These are phyloP conservation scores for Conus betulinus DNA, from an alignment of 1,140 invertebrate genomes.

Conservation along the genomic window DNA sequence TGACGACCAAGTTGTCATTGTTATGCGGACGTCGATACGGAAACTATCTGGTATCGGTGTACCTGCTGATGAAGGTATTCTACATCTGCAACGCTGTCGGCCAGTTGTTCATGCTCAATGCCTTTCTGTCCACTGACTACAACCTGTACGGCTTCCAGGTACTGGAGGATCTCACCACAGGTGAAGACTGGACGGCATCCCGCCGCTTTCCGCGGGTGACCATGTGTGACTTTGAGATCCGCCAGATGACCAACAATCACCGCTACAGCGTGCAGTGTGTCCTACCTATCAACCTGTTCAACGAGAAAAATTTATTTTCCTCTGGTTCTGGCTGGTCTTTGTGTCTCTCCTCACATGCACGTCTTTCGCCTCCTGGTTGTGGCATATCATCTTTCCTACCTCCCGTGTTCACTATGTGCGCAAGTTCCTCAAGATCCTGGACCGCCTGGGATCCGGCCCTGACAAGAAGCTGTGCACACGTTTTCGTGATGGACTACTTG, in stretches of 20 bases:
- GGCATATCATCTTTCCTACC: constrained; percentile 69
- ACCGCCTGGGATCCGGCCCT: constrained; percentile 62
- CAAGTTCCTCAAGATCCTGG: constrained; percentile 75
- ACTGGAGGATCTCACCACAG: constrained; percentile 74
- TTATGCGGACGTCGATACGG: constrained; percentile 76
- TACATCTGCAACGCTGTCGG: constrained; percentile 78
- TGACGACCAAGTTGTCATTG: constrained; percentile 69
- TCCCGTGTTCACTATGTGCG: constrained; percentile 72
- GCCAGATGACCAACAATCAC: constrained; percentile 76
- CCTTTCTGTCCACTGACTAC: constrained; percentile 72
- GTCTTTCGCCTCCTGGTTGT: constrained; percentile 74
- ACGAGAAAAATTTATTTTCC: constrained; percentile 79
- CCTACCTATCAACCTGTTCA: constrained; percentile 53
- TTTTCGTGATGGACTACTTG: constrained; percentile 70
- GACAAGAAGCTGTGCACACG: constrained; percentile 67
- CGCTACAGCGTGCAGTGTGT: constrained; percentile 78
- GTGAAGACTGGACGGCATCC: constrained; percentile 74
- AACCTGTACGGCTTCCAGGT: constrained; percentile 74
- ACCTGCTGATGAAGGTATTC: constrained; percentile 77
- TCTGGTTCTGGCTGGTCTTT: constrained; percentile 80
- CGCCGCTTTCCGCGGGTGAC: constrained; percentile 78
- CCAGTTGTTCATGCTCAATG: constrained; percentile 78
- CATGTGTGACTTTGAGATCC: constrained; percentile 78
- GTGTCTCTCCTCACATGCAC: constrained; percentile 76
- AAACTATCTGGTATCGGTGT: constrained; percentile 77